These are phyloP conservation scores for Acipenser oxyrinchus DNA, from an alignment of 2,797 vertebrate species.

Conservation along the genomic window DNA sequence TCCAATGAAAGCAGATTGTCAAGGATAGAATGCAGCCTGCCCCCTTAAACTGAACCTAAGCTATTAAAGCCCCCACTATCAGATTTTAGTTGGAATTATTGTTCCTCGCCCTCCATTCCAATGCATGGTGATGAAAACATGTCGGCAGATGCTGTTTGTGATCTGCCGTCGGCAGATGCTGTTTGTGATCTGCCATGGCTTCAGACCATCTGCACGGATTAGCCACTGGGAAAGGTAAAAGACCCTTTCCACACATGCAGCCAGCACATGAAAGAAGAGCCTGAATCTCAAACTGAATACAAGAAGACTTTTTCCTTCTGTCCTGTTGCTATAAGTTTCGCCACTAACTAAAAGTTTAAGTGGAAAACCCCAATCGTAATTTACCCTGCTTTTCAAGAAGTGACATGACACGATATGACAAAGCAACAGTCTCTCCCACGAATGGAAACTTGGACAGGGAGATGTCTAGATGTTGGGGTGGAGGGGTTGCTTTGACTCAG, in stretches of 20 bases:
- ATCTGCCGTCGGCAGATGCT: too few species aligned
- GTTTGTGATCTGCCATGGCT: constrained; percentile 33
- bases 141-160: constrained; percentile 32
- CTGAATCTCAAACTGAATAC: constrained; percentile 26
- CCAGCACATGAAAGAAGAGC: constrained; percentile 26
- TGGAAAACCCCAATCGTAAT: constrained; percentile 37
- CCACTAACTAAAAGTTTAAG: constrained; percentile 28
- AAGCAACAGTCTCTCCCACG: constrained; percentile 33
- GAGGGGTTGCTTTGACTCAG: too few species aligned
- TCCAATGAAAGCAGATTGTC: constrained; percentile 45
- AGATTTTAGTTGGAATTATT: constrained; percentile 29
- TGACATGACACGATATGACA: constrained; percentile 5
- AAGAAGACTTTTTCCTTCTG: constrained; percentile 31
- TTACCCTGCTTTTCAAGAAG: constrained; percentile 39
- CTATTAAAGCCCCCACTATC: constrained; percentile 29
- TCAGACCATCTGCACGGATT: constrained; percentile 46
- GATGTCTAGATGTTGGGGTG: too few species aligned
- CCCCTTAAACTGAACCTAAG: constrained; percentile 22
- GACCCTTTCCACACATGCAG: constrained; percentile 33
- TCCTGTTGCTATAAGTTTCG: constrained; percentile 46
- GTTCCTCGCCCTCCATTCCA: constrained; percentile 33
- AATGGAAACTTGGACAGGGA: background rate
- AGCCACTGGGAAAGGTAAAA: constrained; percentile 40
- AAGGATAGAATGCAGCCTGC: constrained; percentile 28
- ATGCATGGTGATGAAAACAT: constrained; percentile 47